Conservation (phyloP, 2,113 vertebrate genomes). For the Oreocharis arfaki region DNA sequence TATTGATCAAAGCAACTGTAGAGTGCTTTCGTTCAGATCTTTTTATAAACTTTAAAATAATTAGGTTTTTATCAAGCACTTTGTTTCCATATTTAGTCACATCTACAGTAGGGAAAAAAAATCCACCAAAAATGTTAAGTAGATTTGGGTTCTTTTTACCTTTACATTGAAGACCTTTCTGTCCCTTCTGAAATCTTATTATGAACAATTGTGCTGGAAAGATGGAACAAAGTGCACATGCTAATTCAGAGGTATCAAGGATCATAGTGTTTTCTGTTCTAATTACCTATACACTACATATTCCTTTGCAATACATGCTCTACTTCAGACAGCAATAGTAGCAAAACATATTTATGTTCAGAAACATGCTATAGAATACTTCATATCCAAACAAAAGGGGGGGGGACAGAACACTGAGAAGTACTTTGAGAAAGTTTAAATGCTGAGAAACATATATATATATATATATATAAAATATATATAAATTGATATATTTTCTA, state of each 20-base stretch:
- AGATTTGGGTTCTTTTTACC: not conserved
- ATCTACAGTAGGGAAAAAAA: not conserved
- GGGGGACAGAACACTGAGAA: not conserved
- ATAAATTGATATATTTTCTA: not conserved
- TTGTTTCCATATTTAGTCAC: not conserved
- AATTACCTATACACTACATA: not conserved
- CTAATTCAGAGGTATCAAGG: not conserved
- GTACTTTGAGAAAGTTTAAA: not conserved
- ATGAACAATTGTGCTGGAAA: not conserved
- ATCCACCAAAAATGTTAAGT: rapidly evolving
- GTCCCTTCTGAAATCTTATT: not conserved
- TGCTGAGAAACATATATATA: not conserved
- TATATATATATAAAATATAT: too few relatives aligned
- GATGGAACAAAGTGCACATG: not conserved
- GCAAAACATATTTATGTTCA: not conserved
- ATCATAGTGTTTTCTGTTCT: not conserved
- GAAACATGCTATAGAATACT: not conserved
- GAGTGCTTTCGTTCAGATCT: not conserved
- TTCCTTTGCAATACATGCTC: not conserved
- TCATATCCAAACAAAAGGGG: not conserved
- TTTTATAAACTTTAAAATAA: not conserved
- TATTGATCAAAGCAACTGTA: not conserved
- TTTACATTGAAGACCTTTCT: not conserved
- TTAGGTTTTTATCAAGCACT: not conserved
- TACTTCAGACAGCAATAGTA: not conserved